These are phyloP conservation scores for Quiscalus mexicanus DNA, from an alignment of 2,113 vertebrate genomes.

Conservation along the genomic window DNA sequence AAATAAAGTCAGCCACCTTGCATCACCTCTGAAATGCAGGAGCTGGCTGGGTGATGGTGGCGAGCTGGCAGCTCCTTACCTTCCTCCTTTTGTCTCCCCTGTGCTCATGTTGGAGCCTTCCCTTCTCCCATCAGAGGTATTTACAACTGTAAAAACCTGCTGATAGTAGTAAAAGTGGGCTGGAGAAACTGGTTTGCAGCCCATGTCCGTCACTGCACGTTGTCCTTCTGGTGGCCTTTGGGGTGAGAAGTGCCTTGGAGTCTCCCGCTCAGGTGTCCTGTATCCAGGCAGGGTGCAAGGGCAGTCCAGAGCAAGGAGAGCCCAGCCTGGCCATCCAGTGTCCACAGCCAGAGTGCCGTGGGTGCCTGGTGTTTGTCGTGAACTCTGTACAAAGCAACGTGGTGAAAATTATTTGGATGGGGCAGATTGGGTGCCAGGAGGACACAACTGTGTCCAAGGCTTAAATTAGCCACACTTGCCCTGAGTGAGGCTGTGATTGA, in stretches of 20 bases:
- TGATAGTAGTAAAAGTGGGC: neutral
- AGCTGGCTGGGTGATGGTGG: neutral
- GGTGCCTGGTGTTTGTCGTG: accelerated
- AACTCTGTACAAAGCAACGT: accelerated
- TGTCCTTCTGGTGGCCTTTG: neutral
- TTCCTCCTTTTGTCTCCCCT: neutral
- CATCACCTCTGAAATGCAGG: neutral
- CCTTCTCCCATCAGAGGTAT: neutral
- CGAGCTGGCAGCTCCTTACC: neutral
- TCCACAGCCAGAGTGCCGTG: accelerated
- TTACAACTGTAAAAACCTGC: neutral
- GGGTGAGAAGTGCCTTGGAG: neutral
- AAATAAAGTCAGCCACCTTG: neutral
- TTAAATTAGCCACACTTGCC: accelerated
- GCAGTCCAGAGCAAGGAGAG: neutral
- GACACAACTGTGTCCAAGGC: accelerated
- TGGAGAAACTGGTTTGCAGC: neutral
- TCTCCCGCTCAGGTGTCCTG: neutral
- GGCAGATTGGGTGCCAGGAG: accelerated
- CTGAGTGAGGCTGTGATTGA: neutral
- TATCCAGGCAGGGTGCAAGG: neutral
- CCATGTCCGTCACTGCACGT: accelerated
- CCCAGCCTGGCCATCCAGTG: neutral
- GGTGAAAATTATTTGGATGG: accelerated
- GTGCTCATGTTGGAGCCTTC: neutral